Evolutionary conservation across 2,113 vertebrate genomes (phyloP).

Genomic region (Nothoprocta perdicaria): DNA sequence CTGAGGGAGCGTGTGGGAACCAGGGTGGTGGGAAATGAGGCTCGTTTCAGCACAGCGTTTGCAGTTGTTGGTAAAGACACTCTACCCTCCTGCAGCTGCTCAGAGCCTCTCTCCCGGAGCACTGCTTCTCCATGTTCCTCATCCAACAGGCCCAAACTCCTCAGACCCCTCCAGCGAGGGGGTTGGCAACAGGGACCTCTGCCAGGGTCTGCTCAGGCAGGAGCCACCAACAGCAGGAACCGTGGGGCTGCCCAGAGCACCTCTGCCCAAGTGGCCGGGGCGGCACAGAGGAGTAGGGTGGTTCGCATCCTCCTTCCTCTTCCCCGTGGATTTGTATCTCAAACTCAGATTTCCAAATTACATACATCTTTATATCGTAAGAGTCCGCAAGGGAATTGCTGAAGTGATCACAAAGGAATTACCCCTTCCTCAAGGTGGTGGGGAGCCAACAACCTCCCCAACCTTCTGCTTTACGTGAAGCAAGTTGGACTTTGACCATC

Average conservation of each 20-base stretch:
- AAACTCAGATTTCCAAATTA: not conserved
- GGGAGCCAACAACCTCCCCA: not conserved
- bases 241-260: not conserved
- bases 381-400: not conserved
- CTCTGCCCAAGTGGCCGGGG: not conserved
- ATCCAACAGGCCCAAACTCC: not conserved
- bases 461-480: not conserved
- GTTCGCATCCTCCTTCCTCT: not conserved
- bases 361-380: not conserved
- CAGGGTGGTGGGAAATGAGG: not conserved
- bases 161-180: not conserved
- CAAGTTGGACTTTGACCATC: not conserved
- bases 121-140: not conserved
- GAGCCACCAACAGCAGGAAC: constrained; percentile 11
- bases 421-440: fast-evolving
- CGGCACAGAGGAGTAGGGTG: not conserved
- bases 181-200: not conserved
- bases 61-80: constrained; percentile 12
- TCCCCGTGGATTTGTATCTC: not conserved
- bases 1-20: not conserved
- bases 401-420: not conserved
- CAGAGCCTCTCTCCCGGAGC: not conserved
- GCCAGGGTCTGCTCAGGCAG: constrained; percentile 2
- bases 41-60: constrained; percentile 35
- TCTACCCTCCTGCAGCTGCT: constrained; percentile 35